These are phyloP conservation scores for Aplysia californica DNA, from an alignment of 1,140 invertebrate species.

Conservation along the genomic window DNA sequence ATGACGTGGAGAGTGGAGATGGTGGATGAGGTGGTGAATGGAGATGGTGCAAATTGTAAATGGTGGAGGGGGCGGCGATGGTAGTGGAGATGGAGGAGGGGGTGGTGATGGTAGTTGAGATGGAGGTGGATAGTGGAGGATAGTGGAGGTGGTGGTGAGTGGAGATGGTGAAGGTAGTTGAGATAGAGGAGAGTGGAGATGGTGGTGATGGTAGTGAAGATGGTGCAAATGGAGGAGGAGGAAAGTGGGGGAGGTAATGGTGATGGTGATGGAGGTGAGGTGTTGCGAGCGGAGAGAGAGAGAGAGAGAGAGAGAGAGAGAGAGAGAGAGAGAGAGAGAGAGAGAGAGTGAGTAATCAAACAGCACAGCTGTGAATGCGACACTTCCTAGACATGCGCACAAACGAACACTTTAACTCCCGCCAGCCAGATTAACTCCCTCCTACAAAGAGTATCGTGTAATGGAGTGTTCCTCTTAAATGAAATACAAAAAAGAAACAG, in stretches of 20 bases:
- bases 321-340: background rate
- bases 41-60: background rate
- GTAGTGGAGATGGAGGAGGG: background rate
- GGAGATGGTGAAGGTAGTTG: background rate
- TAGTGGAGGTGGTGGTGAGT: background rate
- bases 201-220: background rate
- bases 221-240: background rate
- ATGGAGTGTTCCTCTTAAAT: background rate
- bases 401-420: no score
- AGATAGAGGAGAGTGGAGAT: background rate
- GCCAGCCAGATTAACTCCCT: no score
- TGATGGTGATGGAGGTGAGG: background rate
- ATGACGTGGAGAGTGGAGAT: background rate
- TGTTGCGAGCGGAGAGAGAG: background rate
- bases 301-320: background rate
- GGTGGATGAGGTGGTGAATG: background rate
- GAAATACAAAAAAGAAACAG: background rate
- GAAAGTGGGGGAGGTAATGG: no score
- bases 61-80: background rate
- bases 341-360: background rate
- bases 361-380: background rate
- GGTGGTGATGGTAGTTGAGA: background rate
- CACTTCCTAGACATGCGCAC: background rate
- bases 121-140: background rate
- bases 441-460: background rate